Conservation (phyloP, 2,113 vertebrate species). For the Apodemus sylvaticus region DNA sequence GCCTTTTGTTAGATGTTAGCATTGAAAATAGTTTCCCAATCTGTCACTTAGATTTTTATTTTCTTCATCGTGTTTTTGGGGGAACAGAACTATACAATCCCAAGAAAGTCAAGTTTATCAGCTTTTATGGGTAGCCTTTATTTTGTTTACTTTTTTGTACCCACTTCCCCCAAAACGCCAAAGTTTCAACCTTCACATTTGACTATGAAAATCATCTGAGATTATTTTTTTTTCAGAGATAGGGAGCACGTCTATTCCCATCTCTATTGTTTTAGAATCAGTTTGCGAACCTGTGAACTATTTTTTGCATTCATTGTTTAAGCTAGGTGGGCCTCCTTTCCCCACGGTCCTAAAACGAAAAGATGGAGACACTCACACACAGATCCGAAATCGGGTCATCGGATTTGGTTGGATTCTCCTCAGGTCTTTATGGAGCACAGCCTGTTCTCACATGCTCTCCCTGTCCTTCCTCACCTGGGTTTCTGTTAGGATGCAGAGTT, state of each 20-base stretch:
- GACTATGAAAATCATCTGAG: conserved; percentile 2
- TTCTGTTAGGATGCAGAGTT: neutral
- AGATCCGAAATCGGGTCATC: neutral
- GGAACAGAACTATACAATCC: neutral
- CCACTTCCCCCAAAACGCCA: neutral
- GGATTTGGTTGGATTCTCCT: neutral
- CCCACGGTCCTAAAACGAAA: neutral
- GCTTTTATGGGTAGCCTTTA: neutral
- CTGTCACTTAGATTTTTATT: neutral
- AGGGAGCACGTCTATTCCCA: neutral
- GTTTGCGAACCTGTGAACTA: conserved; percentile 14
- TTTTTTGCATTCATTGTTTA: conserved; percentile 42
- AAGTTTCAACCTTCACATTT: neutral
- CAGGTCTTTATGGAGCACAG: neutral
- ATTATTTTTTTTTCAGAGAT: neutral
- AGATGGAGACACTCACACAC: neutral
- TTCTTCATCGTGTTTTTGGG: neutral
- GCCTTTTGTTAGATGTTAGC: neutral
- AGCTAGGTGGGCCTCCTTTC: neutral
- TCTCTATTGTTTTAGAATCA: neutral
- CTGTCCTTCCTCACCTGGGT: neutral
- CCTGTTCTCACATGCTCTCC: neutral
- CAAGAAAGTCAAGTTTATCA: neutral
- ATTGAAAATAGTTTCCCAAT: neutral
- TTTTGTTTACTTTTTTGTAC: neutral